phyloP scores from a whole-genome alignment of 2,888 invertebrate genomes.

The Volucella inanis region DNA sequence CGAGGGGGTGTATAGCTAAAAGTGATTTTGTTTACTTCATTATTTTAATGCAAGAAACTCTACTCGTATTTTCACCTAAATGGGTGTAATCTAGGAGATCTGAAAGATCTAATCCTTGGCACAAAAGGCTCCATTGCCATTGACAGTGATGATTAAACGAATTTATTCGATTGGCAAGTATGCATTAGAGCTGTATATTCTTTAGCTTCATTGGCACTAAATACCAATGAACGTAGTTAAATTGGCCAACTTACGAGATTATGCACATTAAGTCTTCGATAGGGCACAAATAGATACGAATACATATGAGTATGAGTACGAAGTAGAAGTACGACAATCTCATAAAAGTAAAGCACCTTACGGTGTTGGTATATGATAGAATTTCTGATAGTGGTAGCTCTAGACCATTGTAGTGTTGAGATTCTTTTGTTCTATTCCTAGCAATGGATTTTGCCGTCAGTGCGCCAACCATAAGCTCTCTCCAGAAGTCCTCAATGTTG shows the following conservation, averaged over 20 bases:
- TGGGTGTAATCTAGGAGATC: conserved; percentile 16
- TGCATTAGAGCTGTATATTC: conserved; percentile 26
- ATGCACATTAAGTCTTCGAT: background rate
- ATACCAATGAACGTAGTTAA: conserved; percentile 13
- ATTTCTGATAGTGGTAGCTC: conserved; percentile 31
- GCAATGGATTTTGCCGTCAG: conserved; percentile 67
- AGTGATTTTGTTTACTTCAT: conserved; percentile 69
- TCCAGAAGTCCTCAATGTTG: conserved; percentile 67
- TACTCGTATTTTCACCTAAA: conserved; percentile 6
- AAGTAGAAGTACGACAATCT: conserved; percentile 60
- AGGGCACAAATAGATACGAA: conserved; percentile 20
- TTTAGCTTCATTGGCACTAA: conserved; percentile 18
- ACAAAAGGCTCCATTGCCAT: conserved; percentile 4
- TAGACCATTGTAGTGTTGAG: conserved; percentile 61
- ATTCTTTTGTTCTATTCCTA: conserved; percentile 64
- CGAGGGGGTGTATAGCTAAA: conserved; percentile 48
- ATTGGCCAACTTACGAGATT: conserved; percentile 38
- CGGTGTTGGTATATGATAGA: conserved; percentile 7
- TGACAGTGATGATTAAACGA: conserved; percentile 33
- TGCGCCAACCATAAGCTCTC: conserved; percentile 66
- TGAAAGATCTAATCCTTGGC: conserved; percentile 4
- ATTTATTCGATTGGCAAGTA: conserved; percentile 52
- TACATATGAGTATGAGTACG: too few species aligned
- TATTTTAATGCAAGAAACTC: conserved; percentile 59
- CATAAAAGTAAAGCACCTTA: conserved; percentile 67